phyloP scores from a whole-genome alignment of 1,140 invertebrate species.

The Orussus abietinus region DNA sequence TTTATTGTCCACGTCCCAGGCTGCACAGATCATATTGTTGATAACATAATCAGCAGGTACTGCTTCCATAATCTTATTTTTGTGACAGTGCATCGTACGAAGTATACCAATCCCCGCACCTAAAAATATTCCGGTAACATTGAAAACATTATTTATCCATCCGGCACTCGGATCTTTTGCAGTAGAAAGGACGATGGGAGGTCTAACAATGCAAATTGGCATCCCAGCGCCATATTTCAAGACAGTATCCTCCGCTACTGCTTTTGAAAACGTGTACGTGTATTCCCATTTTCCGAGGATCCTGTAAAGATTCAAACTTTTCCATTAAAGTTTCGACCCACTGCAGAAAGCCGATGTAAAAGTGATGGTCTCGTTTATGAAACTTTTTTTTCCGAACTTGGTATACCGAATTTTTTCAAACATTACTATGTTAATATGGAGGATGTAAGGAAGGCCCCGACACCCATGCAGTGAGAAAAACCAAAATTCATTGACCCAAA shows the following conservation, averaged over 20 bases:
- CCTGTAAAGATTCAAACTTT: constrained; percentile 40
- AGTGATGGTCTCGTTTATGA: no score
- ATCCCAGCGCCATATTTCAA: constrained; percentile 62
- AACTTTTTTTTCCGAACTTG: no score
- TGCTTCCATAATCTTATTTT: constrained; percentile 67
- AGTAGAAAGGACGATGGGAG: constrained; percentile 74
- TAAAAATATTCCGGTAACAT: constrained; percentile 65
- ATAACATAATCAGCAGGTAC: constrained; percentile 85
- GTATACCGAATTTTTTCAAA: no score
- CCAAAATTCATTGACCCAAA: no score
- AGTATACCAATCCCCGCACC: constrained; percentile 72
- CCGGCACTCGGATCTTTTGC: constrained; percentile 66
- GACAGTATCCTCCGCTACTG: constrained; percentile 72
- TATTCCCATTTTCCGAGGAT: constrained; percentile 76
- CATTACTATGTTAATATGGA: no score
- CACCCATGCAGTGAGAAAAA: no score
- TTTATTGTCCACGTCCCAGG: constrained; percentile 61
- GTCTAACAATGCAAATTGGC: constrained; percentile 70
- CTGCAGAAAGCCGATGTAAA: no score
- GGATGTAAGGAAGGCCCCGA: no score
- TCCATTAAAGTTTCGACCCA: background rate
- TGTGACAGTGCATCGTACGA: constrained; percentile 64
- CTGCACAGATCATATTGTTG: constrained; percentile 74
- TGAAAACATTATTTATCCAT: constrained; percentile 89
- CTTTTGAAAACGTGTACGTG: constrained; percentile 83